phyloP scores from a whole-genome alignment of 2,888 invertebrate genomes.

The Drosophila neutralis region DNA sequence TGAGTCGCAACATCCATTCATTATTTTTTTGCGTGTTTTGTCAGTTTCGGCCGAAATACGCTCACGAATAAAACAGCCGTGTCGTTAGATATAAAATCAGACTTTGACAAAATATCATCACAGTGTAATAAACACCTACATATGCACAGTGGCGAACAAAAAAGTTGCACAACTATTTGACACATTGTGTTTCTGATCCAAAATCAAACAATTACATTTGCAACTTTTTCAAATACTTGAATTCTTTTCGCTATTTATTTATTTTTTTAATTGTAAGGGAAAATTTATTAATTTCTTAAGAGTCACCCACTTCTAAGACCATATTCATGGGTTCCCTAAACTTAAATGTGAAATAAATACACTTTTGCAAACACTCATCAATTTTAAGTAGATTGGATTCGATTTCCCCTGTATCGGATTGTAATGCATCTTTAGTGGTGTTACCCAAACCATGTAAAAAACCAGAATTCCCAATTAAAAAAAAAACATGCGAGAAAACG shows the following conservation, averaged over 20 bases:
- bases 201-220: background rate
- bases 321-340: background rate
- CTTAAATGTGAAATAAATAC: background rate
- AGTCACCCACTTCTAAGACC: background rate
- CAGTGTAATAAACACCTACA: background rate
- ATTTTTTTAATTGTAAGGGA: background rate
- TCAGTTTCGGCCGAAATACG: background rate
- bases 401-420: background rate
- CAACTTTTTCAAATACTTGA: background rate
- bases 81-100: background rate
- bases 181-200: background rate
- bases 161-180: background rate
- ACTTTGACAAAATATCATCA: background rate
- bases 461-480: background rate
- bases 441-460: background rate
- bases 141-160: background rate
- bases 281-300: background rate
- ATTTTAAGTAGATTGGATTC: background rate
- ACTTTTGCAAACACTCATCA: background rate
- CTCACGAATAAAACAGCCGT: background rate
- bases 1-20: conserved; percentile 41
- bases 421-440: background rate
- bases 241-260: background rate
- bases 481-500: background rate
- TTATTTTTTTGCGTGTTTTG: conserved; percentile 6